Base-by-base conservation (phyloP, 2,888 invertebrate genomes). In the Merodon equestris region DNA sequence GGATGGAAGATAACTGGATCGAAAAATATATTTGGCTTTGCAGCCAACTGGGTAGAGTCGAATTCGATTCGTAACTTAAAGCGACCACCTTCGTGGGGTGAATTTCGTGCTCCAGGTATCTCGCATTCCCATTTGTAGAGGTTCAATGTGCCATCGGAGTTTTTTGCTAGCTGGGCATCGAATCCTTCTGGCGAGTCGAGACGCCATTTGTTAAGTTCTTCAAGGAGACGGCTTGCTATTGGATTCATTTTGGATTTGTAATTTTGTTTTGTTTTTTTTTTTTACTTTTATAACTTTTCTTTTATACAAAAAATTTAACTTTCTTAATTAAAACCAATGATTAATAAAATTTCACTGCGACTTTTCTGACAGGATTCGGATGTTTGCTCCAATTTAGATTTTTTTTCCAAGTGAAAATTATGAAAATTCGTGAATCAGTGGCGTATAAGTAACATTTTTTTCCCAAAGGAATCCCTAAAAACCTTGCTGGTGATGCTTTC, bases 1-100 rank as follows among this genome's bases (percentile, higher is more conserved):
- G 82, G 82, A 61, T 82, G 82, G 10, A 81, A 82, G 4, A 81
- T 68, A 1, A 45, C 0, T 15, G 58, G 68, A 14, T 10, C 19
- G 18, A 61, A 82, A 17, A 10, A 13, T 7, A 48, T 42, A 0
- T 0, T 0, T n/a, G 71, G 60, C 0, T n/a, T 38, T 5, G 1
- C 3, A 0, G 36, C 12, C 19, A 61, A 38, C 12, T 13, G 2
- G 5, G 3, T 2, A 4, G 27, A n/a, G 42, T 61, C 12, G 7
- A 53, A 53, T 1, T 15, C 2, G 1, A 53, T 38, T 5, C 12
- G 9, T n/a, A 53, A 53, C 9, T 38, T 38, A 1, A 38, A 38
- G 15, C 17, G 17, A 17, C 18, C 38, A 3, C 38, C 38, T 1
- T 40, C 53, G 17, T 38, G 38, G 53, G n/a, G 9, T n/a, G 53